phyloP scores from a whole-genome alignment of 2,113 vertebrate genomes.

The Percopsis transmontana region DNA sequence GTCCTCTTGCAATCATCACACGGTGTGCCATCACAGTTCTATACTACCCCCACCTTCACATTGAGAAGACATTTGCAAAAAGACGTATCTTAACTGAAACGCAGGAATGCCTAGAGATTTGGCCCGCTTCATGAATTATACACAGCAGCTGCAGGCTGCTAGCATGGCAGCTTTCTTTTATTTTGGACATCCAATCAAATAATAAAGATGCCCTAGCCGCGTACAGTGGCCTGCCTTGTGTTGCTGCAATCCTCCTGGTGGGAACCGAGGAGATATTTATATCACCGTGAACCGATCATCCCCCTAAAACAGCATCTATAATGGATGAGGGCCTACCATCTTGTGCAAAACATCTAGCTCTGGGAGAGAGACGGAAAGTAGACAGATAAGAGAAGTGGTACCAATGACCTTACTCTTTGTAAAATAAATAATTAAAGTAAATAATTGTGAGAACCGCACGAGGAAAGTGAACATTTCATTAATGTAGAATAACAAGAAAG shows the following conservation, averaged over 20 bases:
- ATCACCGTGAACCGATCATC: constrained; percentile 60
- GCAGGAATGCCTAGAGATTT: constrained; percentile 23
- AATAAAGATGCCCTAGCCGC: constrained; percentile 45
- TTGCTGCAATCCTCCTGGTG: constrained; percentile 45
- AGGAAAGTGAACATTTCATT: constrained; percentile 12
- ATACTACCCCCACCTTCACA: background rate
- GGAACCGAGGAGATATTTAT: constrained; percentile 71
- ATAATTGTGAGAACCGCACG: constrained; percentile 4
- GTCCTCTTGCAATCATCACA: constrained; percentile 24
- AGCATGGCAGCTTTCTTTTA: constrained; percentile 32
- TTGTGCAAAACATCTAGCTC: constrained; percentile 48
- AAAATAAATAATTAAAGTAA: constrained; percentile 15
- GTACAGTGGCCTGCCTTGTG: constrained; percentile 35
- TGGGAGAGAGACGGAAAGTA: constrained; percentile 29
- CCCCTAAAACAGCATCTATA: constrained; percentile 69
- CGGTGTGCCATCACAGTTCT: background rate
- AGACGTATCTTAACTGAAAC: background rate
- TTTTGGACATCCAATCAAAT: constrained; percentile 57
- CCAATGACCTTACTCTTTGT: constrained; percentile 1
- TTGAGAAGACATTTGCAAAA: constrained; percentile 13
- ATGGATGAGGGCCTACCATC: constrained; percentile 66
- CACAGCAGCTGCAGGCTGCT: constrained; percentile 22
- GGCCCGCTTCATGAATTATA: constrained; percentile 43
- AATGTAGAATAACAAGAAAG: constrained; percentile 3
- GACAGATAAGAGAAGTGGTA: constrained; percentile 1